Base-by-base conservation (phyloP, 1,140 invertebrate genomes). In the Pogonomyrmex barbatus region DNA sequence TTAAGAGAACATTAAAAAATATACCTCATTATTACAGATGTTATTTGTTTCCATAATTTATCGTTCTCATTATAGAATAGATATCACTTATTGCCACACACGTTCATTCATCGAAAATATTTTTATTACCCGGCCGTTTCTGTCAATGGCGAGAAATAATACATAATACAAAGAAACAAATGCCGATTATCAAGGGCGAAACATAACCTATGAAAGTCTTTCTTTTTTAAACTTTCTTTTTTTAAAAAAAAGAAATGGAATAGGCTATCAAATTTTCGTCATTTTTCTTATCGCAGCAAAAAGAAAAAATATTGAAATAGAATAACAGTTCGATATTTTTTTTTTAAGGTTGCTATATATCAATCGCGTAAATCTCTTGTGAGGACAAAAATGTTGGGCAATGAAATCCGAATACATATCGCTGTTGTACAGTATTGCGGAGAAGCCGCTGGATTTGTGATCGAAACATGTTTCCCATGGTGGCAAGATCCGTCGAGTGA, bases 391-490 rank as follows among this genome's bases (percentile, higher is more conserved):
- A 78, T 78, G 76, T 52, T 10, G 6, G 65, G 14, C 24, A 52
- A 52, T 10, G 17, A 86, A 42, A 70, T 65, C 73, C 77, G 88
- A 87, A 54, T 91, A 91, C 70, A 63, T 86, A 42, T 88, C 84
- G 9, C 67, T 92, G 36, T 70, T 92, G 52, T 91, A 86, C 50
- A 91, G 90, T 33, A 71, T 91, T 45, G 79, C 79, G n/a, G 86
- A 91, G 4, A 89, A 84, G 65, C 91, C 91, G 9, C 42, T 92
- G 56, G 36, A 76, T 1, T 47, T 89, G 14, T 92, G 91, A 90
- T 91, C 90, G 9, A 92, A 92, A 63, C 54, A 73, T n/a, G 47
- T 92, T 24, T 87, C 91, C 2, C 56, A 78, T 56, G 90, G 89
- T 30, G 90, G 90, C 54, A 88, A 67, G 33, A 67, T 92, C 33